phyloP scores from a whole-genome alignment of 2,888 invertebrate species.

The Thalpophila matura region DNA sequence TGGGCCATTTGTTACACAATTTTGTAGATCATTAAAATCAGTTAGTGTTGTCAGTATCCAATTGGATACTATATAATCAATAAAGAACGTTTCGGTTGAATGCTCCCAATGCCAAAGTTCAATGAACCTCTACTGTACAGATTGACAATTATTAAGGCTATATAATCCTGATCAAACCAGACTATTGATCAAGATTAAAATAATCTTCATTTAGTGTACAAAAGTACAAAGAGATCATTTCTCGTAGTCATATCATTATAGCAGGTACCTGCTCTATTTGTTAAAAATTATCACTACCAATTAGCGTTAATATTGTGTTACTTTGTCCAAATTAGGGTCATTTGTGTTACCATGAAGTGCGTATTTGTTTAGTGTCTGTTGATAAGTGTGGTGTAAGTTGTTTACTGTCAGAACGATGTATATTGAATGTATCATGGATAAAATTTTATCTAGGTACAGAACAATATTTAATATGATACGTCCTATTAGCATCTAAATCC shows the following conservation, averaged over 20 bases:
- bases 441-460: not conserved
- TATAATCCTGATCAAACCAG: not conserved
- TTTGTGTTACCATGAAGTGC: not conserved
- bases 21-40: conserved; percentile 16
- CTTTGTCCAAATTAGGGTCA: not conserved
- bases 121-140: conserved; percentile 12
- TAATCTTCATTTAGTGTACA: no score
- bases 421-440: not conserved
- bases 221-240: not conserved
- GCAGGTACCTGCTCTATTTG: not conserved
- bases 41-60: not conserved
- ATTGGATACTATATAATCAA: not conserved
- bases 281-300: conserved; percentile 3
- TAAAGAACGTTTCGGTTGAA: not conserved
- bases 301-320: not conserved
- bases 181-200: not conserved
- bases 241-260: not conserved
- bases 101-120: conserved; percentile 6
- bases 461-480: not conserved
- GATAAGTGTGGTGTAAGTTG: conserved; percentile 8
- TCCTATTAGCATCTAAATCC: not conserved
- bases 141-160: not conserved
- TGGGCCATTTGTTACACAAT: not conserved
- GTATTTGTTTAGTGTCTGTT: not conserved
- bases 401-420: not conserved